A percentile compares a stretch with the other conserved stretches of the same genome.
Evolutionary conservation across 2,888 invertebrate species (phyloP).

Genomic region (Drosophila subquinaria): DNA sequence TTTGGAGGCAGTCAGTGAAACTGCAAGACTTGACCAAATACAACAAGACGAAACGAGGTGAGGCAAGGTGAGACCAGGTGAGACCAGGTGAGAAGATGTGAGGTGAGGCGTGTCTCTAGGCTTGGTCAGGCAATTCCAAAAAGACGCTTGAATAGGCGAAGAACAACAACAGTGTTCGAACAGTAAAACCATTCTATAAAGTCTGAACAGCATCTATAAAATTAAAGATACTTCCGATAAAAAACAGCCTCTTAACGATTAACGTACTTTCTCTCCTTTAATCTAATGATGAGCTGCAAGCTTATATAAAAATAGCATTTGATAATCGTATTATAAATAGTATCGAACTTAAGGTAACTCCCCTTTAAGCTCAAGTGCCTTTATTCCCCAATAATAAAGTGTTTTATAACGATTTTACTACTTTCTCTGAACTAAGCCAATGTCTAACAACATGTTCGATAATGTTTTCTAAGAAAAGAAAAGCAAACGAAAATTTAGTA

Average conservation of each 20-base stretch:
- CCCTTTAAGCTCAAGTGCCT: background rate
- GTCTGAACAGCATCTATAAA: constrained; percentile 8
- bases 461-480: constrained; percentile 4
- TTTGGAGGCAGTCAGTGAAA: constrained; percentile 41
- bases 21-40: constrained; percentile 59
- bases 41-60: constrained; percentile 29
- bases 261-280: background rate
- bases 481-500: constrained; percentile 1
- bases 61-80: background rate
- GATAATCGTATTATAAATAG: background rate
- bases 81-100: constrained; percentile 7
- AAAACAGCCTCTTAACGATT: constrained; percentile 1
- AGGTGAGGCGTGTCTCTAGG: constrained; percentile 26
- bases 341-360: background rate
- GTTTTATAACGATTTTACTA: background rate
- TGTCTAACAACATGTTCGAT: constrained; percentile 1
- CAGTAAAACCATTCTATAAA: constrained; percentile 36
- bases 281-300: background rate
- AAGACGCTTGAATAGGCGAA: constrained; percentile 21
- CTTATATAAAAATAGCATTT: background rate
- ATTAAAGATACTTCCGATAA: constrained; percentile 8
- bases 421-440: constrained; percentile 5
- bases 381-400: background rate
- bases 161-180: constrained; percentile 28
- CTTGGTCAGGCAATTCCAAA: constrained; percentile 19